Percentiles rank a stretch among this genome's conserved stretches.
Conservation (phyloP, 2,113 vertebrate species). For the Trinectes maculatus region DNA sequence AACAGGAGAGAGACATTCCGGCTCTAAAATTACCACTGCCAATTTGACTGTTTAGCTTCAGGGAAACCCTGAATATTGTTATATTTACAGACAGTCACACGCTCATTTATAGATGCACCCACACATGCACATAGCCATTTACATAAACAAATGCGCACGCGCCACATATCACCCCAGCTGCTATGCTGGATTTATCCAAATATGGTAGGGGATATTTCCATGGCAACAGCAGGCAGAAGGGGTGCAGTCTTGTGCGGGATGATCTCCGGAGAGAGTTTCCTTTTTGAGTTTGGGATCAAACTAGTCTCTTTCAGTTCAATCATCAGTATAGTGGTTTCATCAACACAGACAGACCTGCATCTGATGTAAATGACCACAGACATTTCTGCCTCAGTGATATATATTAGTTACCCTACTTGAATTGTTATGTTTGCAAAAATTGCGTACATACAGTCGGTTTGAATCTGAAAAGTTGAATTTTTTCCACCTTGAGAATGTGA, state of each 20-base stretch:
- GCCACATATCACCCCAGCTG: slow-evolving; percentile 64
- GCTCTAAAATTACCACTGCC: slow-evolving; percentile 1
- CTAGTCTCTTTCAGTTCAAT: slow-evolving; percentile 53
- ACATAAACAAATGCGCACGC: slow-evolving; percentile 64
- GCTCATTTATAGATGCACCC: slow-evolving; percentile 38
- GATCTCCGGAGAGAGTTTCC: slow-evolving; percentile 62
- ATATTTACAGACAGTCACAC: slow-evolving; percentile 23
- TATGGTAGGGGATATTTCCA: slow-evolving; percentile 75
- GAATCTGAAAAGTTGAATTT: background rate
- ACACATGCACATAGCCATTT: slow-evolving; percentile 58
- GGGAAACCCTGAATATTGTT: slow-evolving; percentile 11
- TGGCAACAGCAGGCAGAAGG: slow-evolving; percentile 77
- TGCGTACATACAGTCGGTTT: background rate
- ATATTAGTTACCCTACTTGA: slow-evolving; percentile 4
- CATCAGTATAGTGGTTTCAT: slow-evolving; percentile 12
- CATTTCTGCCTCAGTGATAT: slow-evolving; percentile 1
- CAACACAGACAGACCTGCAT: background rate
- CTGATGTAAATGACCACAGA: slow-evolving; percentile 12
- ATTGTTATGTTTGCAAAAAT: background rate
- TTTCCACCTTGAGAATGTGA: no score
- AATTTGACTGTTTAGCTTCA: background rate
- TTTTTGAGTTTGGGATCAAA: slow-evolving; percentile 66
- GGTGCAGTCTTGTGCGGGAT: slow-evolving; percentile 58
- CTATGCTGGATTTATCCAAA: slow-evolving; percentile 70
- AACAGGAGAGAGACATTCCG: background rate